Evolutionary conservation across 2,888 invertebrate species (phyloP), one percentile per base, ranked within the genome.

Genomic region (Asteroscopus sphinx): DNA sequence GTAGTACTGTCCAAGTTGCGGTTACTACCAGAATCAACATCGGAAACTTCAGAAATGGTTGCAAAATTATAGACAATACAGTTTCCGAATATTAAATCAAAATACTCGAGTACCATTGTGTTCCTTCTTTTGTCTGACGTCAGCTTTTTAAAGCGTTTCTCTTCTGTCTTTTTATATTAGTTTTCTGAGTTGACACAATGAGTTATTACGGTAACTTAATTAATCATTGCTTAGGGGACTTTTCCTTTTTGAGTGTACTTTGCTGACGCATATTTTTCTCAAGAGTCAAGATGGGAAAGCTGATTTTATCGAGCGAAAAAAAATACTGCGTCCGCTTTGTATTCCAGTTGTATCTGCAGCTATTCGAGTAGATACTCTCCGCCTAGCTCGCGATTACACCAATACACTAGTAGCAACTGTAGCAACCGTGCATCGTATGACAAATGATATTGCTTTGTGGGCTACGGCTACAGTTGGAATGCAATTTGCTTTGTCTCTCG

Each of bases 371-470:
- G n/a, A n/a, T n/a, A 65, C 63, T 61, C 59, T 65, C 61, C 65
- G 67, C 58, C 35, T 54, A 55, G 53, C 73, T 68, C 44, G 62
- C 56, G 71, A 73, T 77, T 68, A 76, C 60, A 73, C 73, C 73
- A 71, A 77, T 76, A 75, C 66, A 58, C 53, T 40, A 54, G 48
- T 55, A 61, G 55, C 63, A 47, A 62, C 17, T 68, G 54, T 79
- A 63, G 61, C 68, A 39, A 52, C 44, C 63, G 53, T 79, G 75
- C 73, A 72, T 71, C 72, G 74, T 82, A 88, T 88, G 86, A 87
- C 84, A 88, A 87, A 88, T 83, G 83, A 79, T 86, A 87, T 85
- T 81, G 82, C 85, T 80, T 79, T 80, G 80, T 79, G 61, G 67
- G 66, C 67, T 56, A 54, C 67, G 37, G 65, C 53, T 74, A 66